phyloP scores from a whole-genome alignment of 2,888 invertebrate genomes.

The Nephrotoma flavescens region DNA sequence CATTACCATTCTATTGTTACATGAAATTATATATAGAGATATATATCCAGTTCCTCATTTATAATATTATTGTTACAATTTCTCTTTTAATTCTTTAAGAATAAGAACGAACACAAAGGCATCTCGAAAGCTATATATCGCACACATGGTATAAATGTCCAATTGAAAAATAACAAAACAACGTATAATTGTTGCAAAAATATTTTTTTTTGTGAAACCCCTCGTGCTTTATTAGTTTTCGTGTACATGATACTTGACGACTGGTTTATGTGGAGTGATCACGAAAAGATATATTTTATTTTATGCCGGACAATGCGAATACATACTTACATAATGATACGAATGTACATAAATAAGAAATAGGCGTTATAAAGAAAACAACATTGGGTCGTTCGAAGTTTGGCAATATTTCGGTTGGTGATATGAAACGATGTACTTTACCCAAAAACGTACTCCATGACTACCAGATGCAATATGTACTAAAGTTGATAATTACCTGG shows the following conservation, averaged over 20 bases:
- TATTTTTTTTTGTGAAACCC: neutral
- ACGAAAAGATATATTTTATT: neutral
- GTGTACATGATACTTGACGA: conserved; percentile 1
- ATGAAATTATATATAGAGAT: neutral
- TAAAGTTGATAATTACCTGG: neutral
- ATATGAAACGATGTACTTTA: neutral
- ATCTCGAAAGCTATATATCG: neutral
- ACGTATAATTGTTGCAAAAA: neutral
- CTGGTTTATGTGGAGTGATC: conserved; percentile 1
- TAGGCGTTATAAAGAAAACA: neutral
- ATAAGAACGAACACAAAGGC: neutral
- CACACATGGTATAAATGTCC: neutral
- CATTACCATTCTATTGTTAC: neutral
- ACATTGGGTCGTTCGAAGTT: neutral
- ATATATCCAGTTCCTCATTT: neutral
- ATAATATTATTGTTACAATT: neutral
- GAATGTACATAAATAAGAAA: neutral
- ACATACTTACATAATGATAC: neutral
- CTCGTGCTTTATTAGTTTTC: neutral
- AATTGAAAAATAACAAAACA: neutral
- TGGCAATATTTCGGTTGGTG: neutral
- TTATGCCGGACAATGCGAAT: neutral
- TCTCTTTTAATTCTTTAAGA: neutral
- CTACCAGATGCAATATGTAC: neutral
- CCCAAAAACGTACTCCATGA: neutral